Evolutionary conservation across 2,797 vertebrate species (phyloP), one percentile per base, ranked within the genome.

Genomic region (Parauchenoglanis ngamensis): DNA sequence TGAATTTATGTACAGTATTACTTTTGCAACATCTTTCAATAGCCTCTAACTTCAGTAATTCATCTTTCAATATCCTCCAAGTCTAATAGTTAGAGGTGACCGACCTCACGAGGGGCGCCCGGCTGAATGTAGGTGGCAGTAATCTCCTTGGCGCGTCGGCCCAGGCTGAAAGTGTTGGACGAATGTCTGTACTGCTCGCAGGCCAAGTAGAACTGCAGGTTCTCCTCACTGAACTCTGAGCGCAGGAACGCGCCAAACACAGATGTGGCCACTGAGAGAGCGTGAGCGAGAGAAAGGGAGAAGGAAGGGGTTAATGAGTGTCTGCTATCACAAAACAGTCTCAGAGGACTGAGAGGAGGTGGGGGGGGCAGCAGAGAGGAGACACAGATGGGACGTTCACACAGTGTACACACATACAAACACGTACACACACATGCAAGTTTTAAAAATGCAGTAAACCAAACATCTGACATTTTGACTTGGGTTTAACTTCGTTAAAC

Each of bases 191-290:
- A 97, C 85, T 96, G 96, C 88, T 97, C 95, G 85, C 96, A 97
- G 56, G 96, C 96, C 90, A 93, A 78, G 90, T 96, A 96, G 91
- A 97, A 97, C 93, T 97, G 96, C 73, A 97, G 94, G 84, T 97
- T 97, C 90, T 96, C 96, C 89, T 96, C 96, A 0, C 96, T 96
- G 94, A 96, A 97, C 93, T 96, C 96, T 0, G 96, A 96, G 83
- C 96, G 95, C 75, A 97, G 91, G 89, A 96, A 97, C 0, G 95
- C 94, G 44, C 91, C 94, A 75, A 97, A 97, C 70, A 96, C 95
- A 0, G 95, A 92, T 59, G 95, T 89, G 0, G 95, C 96, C 89
- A 91, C 96, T 97, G 91, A 56, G 40, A 54, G 46, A 35, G 31
- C 23, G 21, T 13, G 44, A 81, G 75, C 28, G 28, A 35, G 44